phyloP scores from a whole-genome alignment of 2,113 vertebrate species.

The Bostrychus sinensis region DNA sequence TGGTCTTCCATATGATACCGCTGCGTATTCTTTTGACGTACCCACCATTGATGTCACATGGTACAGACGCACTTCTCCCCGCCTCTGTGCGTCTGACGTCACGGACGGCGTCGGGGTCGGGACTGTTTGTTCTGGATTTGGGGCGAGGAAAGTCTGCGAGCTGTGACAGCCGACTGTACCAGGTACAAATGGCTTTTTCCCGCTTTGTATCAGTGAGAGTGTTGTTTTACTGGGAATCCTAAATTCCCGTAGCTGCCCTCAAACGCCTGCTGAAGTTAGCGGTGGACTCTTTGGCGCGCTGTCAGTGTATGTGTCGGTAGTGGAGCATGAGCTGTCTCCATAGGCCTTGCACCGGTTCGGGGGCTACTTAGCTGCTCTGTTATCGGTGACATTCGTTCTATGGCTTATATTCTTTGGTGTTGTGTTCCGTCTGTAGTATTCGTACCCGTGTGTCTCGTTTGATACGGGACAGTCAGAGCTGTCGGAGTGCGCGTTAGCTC shows the following conservation, averaged over 20 bases:
- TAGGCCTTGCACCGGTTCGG: constrained; percentile 70
- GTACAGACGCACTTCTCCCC: too few species aligned
- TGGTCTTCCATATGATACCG: too few species aligned
- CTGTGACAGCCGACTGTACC: constrained; percentile 67
- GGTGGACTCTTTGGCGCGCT: constrained; percentile 53
- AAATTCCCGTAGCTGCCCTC: neutral
- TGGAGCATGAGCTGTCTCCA: constrained; percentile 63
- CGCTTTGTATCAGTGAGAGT: neutral
- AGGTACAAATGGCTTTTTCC: constrained; percentile 63
- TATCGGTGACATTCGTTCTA: neutral
- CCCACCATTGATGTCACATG: too few species aligned
- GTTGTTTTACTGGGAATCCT: constrained; percentile 7
- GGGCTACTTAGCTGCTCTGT: constrained; percentile 27
- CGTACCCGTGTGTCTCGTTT: neutral
- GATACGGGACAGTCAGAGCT: constrained; percentile 15
- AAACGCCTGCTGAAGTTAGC: neutral
- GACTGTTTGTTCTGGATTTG: constrained; percentile 83
- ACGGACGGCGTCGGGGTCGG: constrained; percentile 63
- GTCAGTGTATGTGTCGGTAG: constrained; percentile 58
- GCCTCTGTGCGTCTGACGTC: constrained; percentile 75
- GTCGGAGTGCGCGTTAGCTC: constrained; percentile 62
- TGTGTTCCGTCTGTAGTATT: neutral
- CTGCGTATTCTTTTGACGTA: too few species aligned
- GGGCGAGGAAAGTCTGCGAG: constrained; percentile 76
- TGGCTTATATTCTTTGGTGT: neutral